Evolutionary conservation across 1,140 invertebrate species (phyloP).

Genomic region (Dufourea novaeangliae): DNA sequence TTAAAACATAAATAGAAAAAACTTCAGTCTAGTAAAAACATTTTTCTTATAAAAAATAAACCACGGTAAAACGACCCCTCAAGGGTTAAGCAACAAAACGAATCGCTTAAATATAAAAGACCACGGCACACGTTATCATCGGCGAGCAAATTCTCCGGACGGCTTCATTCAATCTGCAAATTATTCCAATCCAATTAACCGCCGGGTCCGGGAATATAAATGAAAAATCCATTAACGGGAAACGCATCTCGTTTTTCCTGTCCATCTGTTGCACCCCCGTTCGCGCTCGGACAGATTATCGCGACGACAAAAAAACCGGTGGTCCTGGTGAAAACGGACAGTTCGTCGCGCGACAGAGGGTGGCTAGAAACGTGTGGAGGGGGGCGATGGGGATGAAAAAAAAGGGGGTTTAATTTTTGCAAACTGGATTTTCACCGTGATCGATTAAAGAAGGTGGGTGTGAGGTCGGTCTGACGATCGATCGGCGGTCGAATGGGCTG

Average conservation of each 20-base stretch:
- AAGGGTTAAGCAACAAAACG: too few species aligned
- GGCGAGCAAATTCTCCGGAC: background rate
- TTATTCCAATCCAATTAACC: constrained; percentile 20
- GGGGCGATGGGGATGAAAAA: too few species aligned
- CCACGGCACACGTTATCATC: too few species aligned
- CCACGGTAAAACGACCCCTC: too few species aligned
- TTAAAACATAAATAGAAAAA: too few species aligned
- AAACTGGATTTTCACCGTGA: constrained; percentile 5
- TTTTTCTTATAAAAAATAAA: too few species aligned
- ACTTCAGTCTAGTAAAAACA: too few species aligned
- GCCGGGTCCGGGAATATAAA: background rate
- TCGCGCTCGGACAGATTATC: background rate
- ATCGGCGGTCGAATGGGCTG: constrained; percentile 48
- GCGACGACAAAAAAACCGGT: background rate
- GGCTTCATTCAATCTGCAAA: constrained; percentile 2
- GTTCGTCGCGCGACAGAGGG: too few species aligned
- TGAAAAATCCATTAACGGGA: constrained; percentile 13
- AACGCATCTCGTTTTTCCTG: constrained; percentile 2
- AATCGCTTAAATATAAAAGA: too few species aligned
- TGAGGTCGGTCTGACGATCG: constrained; percentile 4
- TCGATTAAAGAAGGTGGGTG: constrained; percentile 1
- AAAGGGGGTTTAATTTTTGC: background rate
- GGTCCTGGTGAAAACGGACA: too few species aligned
- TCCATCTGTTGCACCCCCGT: constrained; percentile 11
- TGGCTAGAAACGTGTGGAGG: too few species aligned